Base-by-base conservation (phyloP, 1,140 invertebrate species). In the Formica selysi region DNA sequence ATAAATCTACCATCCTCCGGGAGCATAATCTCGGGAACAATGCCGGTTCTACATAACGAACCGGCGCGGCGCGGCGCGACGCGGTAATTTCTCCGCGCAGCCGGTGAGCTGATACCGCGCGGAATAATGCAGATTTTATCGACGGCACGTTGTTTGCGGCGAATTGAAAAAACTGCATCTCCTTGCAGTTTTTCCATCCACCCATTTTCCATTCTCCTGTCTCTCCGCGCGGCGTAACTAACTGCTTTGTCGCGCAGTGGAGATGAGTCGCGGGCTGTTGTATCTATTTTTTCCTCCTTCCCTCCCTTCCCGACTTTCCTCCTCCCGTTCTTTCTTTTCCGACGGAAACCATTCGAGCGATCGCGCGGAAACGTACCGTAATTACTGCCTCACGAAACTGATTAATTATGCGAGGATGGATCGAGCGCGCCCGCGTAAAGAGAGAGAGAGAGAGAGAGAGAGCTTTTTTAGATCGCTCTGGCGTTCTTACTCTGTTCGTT, bases 361-460 rank as follows among this genome's bases (percentile, higher is more conserved):
- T 88, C 84, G 57, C 54, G 62, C 68, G 57, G 87, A 81, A 89
- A 86, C 87, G 76, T 73, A 67, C 48, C 64, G 87, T 90, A 90
- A 90, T 90, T 90, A 89, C 78, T 64, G 78, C 64, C 70, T 78
- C 32, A 74, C 73, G 78, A 90, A 90, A 89, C 85, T 90, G 83
- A 90, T 90, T 90, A 90, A 90, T 90, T 90, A 90, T 89, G 87
- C 88, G 86, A 68, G 87, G 65, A 79, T 57, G 85, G 54, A 84
- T 89, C 78, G 71, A 26, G 57, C 41, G 44, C 57, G 44, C 16
- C 13, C 44, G 44, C 44, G 11, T 2, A 13, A 13, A 44, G 44
- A 51, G 48, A 51, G 16, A 51, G 16, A 51, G 16, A 19, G 48
- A 11, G 11, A 3, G 62, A 59, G 62, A 57, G 16, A 86, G 83